Conservation (phyloP, 2,113 vertebrate genomes). For the Cyprinus carpio region DNA sequence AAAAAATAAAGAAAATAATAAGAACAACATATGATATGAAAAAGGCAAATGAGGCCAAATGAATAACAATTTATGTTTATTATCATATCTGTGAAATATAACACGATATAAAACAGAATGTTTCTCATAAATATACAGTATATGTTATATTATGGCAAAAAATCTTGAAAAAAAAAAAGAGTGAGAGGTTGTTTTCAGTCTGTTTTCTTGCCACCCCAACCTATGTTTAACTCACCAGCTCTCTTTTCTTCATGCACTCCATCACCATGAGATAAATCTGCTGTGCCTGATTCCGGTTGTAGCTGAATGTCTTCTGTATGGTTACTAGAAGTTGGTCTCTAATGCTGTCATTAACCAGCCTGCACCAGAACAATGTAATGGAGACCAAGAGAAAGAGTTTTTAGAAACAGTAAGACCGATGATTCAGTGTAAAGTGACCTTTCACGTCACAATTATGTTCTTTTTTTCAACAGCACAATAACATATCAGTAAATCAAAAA, state of each 20-base stretch:
- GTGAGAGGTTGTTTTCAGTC: neutral
- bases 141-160: neutral
- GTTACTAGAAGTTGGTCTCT: slow-evolving; percentile 93
- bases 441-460: neutral
- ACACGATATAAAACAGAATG: neutral
- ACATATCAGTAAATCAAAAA: neutral
- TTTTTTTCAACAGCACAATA: neutral
- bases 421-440: neutral
- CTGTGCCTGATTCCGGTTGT: slow-evolving; percentile 87
- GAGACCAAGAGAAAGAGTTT: too few species aligned
- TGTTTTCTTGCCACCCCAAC: neutral
- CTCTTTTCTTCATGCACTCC: slow-evolving; percentile 81
- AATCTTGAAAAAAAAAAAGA: neutral
- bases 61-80: slow-evolving; percentile 59
- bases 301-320: slow-evolving; percentile 96
- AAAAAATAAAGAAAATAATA: neutral
- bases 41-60: slow-evolving; percentile 26
- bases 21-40: slow-evolving; percentile 6
- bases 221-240: slow-evolving; percentile 83
- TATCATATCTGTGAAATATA: slow-evolving; percentile 58
- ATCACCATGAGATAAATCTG: slow-evolving; percentile 82
- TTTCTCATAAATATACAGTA: neutral
- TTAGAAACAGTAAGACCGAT: neutral
- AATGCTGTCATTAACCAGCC: slow-evolving; percentile 86
- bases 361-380: slow-evolving; percentile 59